These are phyloP conservation scores for Drosophila punjabiensis DNA, from an alignment of 1,140 invertebrate species.

Conservation along the genomic window DNA sequence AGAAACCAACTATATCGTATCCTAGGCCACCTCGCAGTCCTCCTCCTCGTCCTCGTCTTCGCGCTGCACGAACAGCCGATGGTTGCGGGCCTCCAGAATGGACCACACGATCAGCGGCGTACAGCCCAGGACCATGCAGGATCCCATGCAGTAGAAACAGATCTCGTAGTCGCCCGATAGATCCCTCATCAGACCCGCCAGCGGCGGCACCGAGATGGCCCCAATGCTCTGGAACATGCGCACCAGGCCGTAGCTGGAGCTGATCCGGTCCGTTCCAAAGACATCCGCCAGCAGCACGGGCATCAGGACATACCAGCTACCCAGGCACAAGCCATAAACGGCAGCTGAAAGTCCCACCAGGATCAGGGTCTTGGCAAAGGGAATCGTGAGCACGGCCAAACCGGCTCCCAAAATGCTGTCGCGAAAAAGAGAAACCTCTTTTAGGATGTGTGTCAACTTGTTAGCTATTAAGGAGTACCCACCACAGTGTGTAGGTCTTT, in stretches of 20 bases:
- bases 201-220: constrained; percentile 90
- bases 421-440: background rate
- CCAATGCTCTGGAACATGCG: constrained; percentile 91
- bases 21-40: constrained; percentile 65
- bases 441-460: background rate
- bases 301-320: constrained; percentile 91
- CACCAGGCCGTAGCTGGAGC: constrained; percentile 90
- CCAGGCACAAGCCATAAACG: constrained; percentile 90
- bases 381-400: constrained; percentile 88
- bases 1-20: constrained; percentile 40
- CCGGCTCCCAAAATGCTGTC: constrained; percentile 89
- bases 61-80: constrained; percentile 67
- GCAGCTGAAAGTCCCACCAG: constrained; percentile 87
- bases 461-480: constrained; percentile 6
- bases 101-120: constrained; percentile 87
- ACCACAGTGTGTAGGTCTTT: constrained; percentile 91
- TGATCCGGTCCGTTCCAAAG: constrained; percentile 90
- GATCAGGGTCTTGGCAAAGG: constrained; percentile 88
- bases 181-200: constrained; percentile 89
- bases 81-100: constrained; percentile 73
- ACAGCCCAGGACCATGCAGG: constrained; percentile 90
- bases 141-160: constrained; percentile 91
- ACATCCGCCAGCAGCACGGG: constrained; percentile 90
- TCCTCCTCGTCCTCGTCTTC: constrained; percentile 74
- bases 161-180: constrained; percentile 89